Base-by-base conservation (phyloP, 2,888 invertebrate genomes). In the Orthosia incerta region DNA sequence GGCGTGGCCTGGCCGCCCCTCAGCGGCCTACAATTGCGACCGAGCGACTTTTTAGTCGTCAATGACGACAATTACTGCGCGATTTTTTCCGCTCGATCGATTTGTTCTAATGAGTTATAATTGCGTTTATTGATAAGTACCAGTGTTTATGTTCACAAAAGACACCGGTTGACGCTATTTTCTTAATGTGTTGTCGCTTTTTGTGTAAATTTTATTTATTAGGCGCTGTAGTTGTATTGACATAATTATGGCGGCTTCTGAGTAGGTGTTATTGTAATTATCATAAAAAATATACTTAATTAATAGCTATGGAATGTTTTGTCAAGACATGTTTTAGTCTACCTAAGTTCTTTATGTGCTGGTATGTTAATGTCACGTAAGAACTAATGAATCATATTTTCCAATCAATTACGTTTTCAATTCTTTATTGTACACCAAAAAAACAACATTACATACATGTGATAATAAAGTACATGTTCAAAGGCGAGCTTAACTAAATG, bases 41-140 rank as follows among this genome's bases (percentile, higher is more conserved):
- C 87, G 88, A 90, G 83, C 90, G 88, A 91, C 92, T 91, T 93
- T 91, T 91, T 91, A 90, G 86, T 89, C 90, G 90, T 89, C 89
- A 90, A 91, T 92, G 91, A 92, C 88, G 89, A 90, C 89, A 90
- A 91, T 92, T 91, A 92, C 88, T 88, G 66, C 39, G 78, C 85
- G 79, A 87, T 87, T 86, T 86, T 86, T 93, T 93, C 92, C 91
- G 91, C 92, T 90, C 88, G 86, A 94, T 93, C 93, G 92, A 93
- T 94, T 93, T 91, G 92, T 89, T 90, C 89, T 94, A 94, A 95
- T 94, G 94, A 94, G 91, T 74, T 87, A 90, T 95, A 95, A 95
- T 95, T 94, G 93, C 91, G 88, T 92, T 94, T 92, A 94, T 94
- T 92, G 93, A 95, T 94, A 93, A 87, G 75, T 76, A 68, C 75